A percentile compares a stretch with the other conserved stretches of the same genome.
Conservation (phyloP, 2,113 vertebrate species). For the Zapus hudsonius region DNA sequence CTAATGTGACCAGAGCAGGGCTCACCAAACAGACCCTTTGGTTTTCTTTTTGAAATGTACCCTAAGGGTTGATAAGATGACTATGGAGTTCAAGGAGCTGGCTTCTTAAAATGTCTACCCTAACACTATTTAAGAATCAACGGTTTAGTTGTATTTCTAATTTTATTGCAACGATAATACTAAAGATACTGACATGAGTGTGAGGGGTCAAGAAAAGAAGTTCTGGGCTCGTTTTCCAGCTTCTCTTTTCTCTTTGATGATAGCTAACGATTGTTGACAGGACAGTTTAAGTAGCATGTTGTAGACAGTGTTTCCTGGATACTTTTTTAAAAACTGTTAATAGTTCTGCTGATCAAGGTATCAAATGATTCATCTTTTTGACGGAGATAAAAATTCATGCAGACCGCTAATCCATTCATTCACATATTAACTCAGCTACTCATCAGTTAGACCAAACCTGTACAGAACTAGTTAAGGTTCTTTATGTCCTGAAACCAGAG, state of each 20-base stretch:
- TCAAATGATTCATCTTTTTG: background rate
- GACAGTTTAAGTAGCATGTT: background rate
- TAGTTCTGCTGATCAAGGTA: background rate
- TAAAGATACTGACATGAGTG: background rate
- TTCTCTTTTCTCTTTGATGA: too few species aligned
- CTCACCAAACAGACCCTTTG: background rate
- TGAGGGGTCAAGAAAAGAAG: too few species aligned
- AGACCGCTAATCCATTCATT: background rate
- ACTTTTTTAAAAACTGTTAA: background rate
- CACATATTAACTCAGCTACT: background rate
- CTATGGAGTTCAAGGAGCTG: too few species aligned
- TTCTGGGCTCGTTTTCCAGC: background rate
- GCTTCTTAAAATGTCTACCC: too few species aligned
- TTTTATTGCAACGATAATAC: background rate
- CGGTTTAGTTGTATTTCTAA: background rate
- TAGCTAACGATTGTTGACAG: too few species aligned
- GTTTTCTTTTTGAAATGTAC: background rate
- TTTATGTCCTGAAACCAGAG: background rate
- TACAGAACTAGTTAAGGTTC: background rate
- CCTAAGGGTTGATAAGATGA: too few species aligned
- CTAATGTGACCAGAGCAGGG: too few species aligned
- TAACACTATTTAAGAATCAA: background rate
- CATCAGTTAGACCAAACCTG: background rate
- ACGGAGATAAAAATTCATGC: background rate
- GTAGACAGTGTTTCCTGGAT: background rate